Conservation (phyloP, 2,888 invertebrate species). For the Xestia c-nigrum region DNA sequence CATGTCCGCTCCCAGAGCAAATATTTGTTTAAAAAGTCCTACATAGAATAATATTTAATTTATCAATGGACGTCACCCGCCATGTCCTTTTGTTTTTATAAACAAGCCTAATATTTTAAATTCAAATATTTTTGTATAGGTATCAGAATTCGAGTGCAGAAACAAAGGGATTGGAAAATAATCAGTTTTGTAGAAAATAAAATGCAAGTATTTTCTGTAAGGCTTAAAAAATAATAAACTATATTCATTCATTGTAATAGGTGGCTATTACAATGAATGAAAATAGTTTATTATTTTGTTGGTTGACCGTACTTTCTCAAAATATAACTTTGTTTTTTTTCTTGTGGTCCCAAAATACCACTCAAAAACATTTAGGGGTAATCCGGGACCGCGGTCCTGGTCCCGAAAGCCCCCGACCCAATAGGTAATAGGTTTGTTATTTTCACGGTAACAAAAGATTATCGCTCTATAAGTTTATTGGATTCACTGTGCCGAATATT, state of each 20-base stretch:
- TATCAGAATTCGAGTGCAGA: neutral
- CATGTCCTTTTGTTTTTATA: slow-evolving; percentile 2
- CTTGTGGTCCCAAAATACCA: too few relatives aligned
- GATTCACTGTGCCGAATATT: too few relatives aligned
- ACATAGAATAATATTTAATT: neutral
- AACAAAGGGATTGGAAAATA: slow-evolving; percentile 1
- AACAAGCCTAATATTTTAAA: neutral
- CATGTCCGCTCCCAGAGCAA: neutral
- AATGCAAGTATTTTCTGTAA: neutral
- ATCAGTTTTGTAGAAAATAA: neutral
- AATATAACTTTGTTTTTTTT: too few relatives aligned
- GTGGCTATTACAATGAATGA: too few relatives aligned
- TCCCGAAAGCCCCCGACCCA: too few relatives aligned
- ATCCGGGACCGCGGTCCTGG: too few relatives aligned
- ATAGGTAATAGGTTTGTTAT: too few relatives aligned
- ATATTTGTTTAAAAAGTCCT: neutral
- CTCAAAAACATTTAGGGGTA: too few relatives aligned
- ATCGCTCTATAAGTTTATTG: too few relatives aligned
- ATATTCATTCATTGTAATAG: neutral
- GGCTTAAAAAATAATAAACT: neutral
- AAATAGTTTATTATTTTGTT: too few relatives aligned
- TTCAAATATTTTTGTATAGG: neutral
- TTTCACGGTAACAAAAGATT: neutral
- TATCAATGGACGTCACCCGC: neutral
- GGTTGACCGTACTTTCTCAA: too few relatives aligned